Evolutionary conservation across 64 coral and sea anemone genomes (phyloP), one percentile per base, ranked within the genome.

Genomic region (Montipora capricornis): DNA sequence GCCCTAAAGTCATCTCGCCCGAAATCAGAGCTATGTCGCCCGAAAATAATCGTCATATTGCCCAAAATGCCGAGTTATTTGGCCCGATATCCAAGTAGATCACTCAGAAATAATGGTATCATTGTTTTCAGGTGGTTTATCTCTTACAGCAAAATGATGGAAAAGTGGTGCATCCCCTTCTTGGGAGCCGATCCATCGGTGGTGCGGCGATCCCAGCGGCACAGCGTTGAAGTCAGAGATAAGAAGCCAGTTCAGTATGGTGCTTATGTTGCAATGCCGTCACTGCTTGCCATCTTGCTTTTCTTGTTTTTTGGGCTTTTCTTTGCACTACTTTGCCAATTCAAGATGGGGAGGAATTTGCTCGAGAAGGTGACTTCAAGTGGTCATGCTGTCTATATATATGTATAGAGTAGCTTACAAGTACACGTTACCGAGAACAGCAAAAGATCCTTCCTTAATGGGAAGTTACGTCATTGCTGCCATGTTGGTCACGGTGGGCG

Each of bases 111-210:
- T 37, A 37, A 37, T 37, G 37, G 37, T 37, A 37, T 37, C 0
- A 37, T 37, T 37, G 37, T 71, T 71, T 71, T 4, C 68, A 99
- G 98, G 46, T 61, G 95, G 58, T 73, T 91, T 14, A 81, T 96
- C 55, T 96, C 92, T 26, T 91, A 94, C 62, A 94, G 92, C 45
- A 89, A 87, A 45, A 83, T 89, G 47, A 76, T 96, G 8, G 73
- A 93, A 69, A 96, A 95, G 60, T 99, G 98, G 98, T 99, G 92
- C 62, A 94, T 96, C 45, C 98, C 98, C 0, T 99, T 99, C n/a
- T 60, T 96, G 19, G 98, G 98, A 44, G 93, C 98, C 69, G 98
- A 99, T 80, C 87, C 77, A 7, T 96, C 95, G 20, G 95, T 99
- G 8, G 98, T 99, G 12, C 93, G 98, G 5, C 80, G 98, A 48